Evolutionary conservation across 2,888 invertebrate species (phyloP).

Genomic region (Thereva unica): DNA sequence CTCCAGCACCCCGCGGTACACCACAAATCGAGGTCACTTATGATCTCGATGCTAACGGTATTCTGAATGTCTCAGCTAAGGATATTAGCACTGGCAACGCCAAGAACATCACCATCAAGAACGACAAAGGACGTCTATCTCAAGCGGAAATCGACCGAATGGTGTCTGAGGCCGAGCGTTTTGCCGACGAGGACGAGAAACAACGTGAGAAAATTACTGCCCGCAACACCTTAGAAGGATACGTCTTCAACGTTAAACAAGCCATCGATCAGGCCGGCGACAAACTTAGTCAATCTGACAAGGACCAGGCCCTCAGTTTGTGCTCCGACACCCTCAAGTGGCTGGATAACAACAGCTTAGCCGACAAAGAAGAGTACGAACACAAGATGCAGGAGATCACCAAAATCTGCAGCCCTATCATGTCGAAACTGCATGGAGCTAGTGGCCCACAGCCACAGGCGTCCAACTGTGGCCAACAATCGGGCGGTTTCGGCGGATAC

Average conservation of each 20-base stretch:
- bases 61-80: conserved; percentile 80
- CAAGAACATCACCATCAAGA: conserved; percentile 76
- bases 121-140: conserved; percentile 75
- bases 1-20: conserved; percentile 83
- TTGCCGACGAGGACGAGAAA: conserved; percentile 70
- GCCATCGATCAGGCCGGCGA: conserved; percentile 66
- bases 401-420: conserved; percentile 51
- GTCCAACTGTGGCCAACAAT: conserved; percentile 58
- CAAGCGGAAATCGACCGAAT: conserved; percentile 77
- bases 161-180: conserved; percentile 71
- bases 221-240: conserved; percentile 71
- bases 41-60: conserved; percentile 85
- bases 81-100: conserved; percentile 66
- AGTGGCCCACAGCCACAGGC: conserved; percentile 8
- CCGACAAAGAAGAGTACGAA: conserved; percentile 75
- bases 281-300: conserved; percentile 67
- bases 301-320: conserved; percentile 67
- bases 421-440: conserved; percentile 43
- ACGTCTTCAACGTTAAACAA: conserved; percentile 70
- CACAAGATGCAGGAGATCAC: conserved; percentile 46
- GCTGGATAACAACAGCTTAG: conserved; percentile 74
- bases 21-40: conserved; percentile 83
- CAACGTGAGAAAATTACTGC: conserved; percentile 67
- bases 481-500: conserved; percentile 65
- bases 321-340: conserved; percentile 68